These are phyloP conservation scores for Rhimphoctona megacephalus DNA, from an alignment of 2,888 invertebrate genomes.

Conservation along the genomic window DNA sequence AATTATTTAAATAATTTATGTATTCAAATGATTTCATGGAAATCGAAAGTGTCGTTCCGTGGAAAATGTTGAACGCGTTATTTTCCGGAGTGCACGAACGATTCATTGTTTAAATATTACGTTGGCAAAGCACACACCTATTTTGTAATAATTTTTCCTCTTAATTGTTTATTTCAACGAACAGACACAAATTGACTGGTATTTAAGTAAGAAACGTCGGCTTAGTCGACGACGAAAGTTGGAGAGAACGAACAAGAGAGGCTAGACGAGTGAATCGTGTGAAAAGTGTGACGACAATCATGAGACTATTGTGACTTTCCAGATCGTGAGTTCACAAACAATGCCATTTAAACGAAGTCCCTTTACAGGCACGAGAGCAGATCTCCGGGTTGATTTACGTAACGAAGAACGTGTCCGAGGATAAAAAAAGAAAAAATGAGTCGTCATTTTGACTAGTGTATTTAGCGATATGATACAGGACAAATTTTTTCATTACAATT, in stretches of 20 bases:
- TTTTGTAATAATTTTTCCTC: not conserved
- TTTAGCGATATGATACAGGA: conserved; percentile 81
- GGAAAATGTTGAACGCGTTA: not conserved
- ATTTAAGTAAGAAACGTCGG: conserved; percentile 15
- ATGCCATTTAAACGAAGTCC: not conserved
- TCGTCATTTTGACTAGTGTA: conserved; percentile 81
- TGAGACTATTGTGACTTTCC: conserved; percentile 48
- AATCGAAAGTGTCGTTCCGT: not conserved
- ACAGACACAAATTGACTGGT: not conserved
- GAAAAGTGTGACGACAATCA: conserved; percentile 42
- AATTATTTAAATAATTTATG: too few species aligned
- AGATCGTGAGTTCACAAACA: conserved; percentile 28
- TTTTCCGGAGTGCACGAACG: not conserved
- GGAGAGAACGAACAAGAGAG: not conserved
- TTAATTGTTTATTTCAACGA: not conserved
- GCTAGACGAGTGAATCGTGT: conserved; percentile 28
- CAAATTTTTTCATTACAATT: conserved; percentile 73
- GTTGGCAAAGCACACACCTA: not conserved
- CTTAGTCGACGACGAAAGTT: not conserved
- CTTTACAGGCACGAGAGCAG: not conserved
- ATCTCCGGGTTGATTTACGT: not conserved
- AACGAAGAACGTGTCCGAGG: not conserved
- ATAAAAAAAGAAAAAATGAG: conserved; percentile 33
- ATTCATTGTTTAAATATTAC: not conserved
- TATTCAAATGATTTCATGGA: not conserved